phyloP scores from a whole-genome alignment of 2,113 vertebrate genomes.

The Rhadina sibilatrix region DNA sequence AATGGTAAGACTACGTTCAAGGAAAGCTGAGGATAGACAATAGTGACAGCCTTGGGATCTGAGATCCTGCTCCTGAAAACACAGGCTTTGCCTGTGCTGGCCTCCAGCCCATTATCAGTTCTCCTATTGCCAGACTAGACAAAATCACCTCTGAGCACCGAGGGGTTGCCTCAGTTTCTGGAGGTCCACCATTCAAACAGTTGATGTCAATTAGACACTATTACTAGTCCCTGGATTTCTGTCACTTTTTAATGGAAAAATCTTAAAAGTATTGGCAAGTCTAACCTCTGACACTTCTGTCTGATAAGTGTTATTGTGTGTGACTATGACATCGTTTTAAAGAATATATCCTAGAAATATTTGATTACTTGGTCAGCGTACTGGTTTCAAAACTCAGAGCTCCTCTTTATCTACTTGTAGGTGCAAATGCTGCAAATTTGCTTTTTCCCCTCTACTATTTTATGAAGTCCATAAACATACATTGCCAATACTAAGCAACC shows the following conservation, averaged over 20 bases:
- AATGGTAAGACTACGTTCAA: neutral
- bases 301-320: neutral
- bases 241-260: neutral
- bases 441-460: neutral
- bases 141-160: neutral
- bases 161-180: neutral
- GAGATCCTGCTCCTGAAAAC: neutral
- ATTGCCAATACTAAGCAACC: neutral
- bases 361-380: neutral
- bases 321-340: neutral
- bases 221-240: neutral
- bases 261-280: neutral
- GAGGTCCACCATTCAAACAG: neutral
- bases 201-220: neutral
- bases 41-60: neutral
- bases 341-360: neutral
- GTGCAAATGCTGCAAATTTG: neutral
- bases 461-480: neutral
- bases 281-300: neutral
- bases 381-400: neutral
- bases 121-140: neutral
- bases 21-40: neutral
- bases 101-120: neutral
- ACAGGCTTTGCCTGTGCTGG: neutral
- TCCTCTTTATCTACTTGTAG: neutral